Evolutionary conservation across 2,113 vertebrate species (phyloP).

Genomic region (Jaculus jaculus): DNA sequence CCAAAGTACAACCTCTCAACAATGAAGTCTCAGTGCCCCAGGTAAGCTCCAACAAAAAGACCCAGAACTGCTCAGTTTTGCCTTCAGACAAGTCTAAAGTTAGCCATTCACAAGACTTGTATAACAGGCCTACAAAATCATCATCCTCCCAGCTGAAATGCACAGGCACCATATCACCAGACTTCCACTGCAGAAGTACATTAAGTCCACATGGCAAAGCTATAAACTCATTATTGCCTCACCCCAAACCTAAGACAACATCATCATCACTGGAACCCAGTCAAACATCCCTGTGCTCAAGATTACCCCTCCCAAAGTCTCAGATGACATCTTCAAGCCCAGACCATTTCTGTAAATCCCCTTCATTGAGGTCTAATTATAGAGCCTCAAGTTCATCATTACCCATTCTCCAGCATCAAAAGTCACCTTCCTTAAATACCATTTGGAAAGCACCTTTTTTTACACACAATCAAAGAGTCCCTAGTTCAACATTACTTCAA

Average conservation of each 20-base stretch:
- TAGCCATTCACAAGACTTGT: not conserved
- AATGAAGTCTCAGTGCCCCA: not conserved
- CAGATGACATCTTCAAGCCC: not conserved
- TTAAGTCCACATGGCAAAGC: not conserved
- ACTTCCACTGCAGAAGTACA: not conserved
- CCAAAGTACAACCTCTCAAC: not conserved
- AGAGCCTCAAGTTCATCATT: slow-evolving; percentile 39
- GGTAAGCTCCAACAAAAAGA: not conserved
- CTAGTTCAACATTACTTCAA: not conserved
- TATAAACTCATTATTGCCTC: not conserved
- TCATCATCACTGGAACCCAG: not conserved
- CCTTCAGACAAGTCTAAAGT: not conserved
- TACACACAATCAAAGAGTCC: not conserved
- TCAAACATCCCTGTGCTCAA: slow-evolving; percentile 12
- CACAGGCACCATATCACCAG: not conserved
- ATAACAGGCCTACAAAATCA: slow-evolving; percentile 14
- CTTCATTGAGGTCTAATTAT: slow-evolving; percentile 30
- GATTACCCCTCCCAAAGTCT: not conserved
- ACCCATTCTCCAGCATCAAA: not conserved
- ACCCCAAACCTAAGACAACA: not conserved
- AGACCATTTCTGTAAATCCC: not conserved
- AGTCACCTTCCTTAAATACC: not conserved
- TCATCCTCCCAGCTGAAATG: not conserved
- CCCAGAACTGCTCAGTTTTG: not conserved
- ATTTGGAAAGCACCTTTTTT: slow-evolving; percentile 43